Percentiles rank a stretch among this genome's conserved stretches.
These are phyloP conservation scores for Sturnira hondurensis DNA, from an alignment of 2,113 vertebrate species.

Conservation along the genomic window DNA sequence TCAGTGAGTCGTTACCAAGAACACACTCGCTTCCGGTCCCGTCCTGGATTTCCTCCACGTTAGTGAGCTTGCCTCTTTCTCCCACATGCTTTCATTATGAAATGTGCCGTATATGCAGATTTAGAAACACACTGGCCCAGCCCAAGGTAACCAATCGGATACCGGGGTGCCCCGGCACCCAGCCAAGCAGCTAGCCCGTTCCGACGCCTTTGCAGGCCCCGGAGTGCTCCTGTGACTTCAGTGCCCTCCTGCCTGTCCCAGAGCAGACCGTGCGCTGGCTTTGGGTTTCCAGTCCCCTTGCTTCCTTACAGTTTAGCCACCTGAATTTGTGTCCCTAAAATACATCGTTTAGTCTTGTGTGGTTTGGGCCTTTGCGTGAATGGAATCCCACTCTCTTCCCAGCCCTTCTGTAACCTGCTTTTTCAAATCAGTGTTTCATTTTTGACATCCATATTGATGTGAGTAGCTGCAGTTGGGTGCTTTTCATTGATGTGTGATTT, in stretches of 20 bases:
- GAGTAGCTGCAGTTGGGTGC: not conserved
- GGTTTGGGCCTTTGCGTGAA: not conserved
- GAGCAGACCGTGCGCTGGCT: not conserved
- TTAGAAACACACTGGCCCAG: not conserved
- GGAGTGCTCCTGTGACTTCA: rapidly evolving
- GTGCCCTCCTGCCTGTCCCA: rapidly evolving
- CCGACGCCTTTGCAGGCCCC: rapidly evolving
- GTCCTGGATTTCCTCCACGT: not conserved
- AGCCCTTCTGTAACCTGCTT: not conserved
- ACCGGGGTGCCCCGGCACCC: not conserved
- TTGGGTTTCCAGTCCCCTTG: no score
- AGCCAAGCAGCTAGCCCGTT: not conserved
- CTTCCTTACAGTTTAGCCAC: not conserved
- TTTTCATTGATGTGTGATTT: not conserved
- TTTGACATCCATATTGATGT: not conserved
- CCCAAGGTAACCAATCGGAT: not conserved
- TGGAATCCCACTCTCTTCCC: not conserved
- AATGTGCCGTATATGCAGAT: not conserved
- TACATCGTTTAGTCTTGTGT: not conserved
- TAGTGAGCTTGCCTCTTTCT: not conserved
- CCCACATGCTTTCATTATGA: not conserved
- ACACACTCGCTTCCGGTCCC: rapidly evolving
- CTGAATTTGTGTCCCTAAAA: not conserved
- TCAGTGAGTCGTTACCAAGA: not conserved
- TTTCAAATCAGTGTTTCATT: not conserved